Evolutionary conservation across 2,797 vertebrate genomes (phyloP).

Genomic region (Kryptopterus vitreolus): DNA sequence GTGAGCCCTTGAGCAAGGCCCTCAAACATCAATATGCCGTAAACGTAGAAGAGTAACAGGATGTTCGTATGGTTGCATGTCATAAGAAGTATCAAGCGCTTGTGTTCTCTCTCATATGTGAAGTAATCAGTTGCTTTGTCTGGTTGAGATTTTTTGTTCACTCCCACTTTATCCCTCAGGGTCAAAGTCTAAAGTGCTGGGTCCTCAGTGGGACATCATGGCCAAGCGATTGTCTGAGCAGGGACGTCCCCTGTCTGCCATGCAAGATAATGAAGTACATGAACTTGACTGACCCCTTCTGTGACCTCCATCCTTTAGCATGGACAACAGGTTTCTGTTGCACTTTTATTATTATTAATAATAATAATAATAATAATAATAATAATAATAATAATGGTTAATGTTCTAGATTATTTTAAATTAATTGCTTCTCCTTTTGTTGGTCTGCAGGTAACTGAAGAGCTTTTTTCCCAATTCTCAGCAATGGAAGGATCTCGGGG

Average conservation of each 20-base stretch:
- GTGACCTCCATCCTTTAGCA: constrained; percentile 24
- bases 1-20: too few species aligned
- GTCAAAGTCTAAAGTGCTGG: constrained; percentile 88
- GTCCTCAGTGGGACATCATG: constrained; percentile 93
- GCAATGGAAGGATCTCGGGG: constrained; percentile 41
- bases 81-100: not conserved
- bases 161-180: constrained; percentile 65
- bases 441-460: constrained; percentile 70
- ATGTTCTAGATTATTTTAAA: not conserved
- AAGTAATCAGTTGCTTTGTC: not conserved
- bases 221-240: constrained; percentile 88
- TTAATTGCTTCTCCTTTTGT: constrained; percentile 11
- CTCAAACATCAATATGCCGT: too few species aligned
- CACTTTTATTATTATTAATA: not conserved
- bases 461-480: constrained; percentile 48
- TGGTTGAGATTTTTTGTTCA: constrained; percentile 1
- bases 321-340: constrained; percentile 45
- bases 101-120: not conserved
- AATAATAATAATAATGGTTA: not conserved
- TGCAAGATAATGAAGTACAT: constrained; percentile 86
- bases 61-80: too few species aligned
- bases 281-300: constrained; percentile 88
- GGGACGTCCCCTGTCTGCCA: constrained; percentile 76
- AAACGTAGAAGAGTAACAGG: too few species aligned
- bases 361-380: too few species aligned